These are phyloP conservation scores for Danio aesculapii DNA, from an alignment of 2,797 vertebrate genomes.

Conservation along the genomic window DNA sequence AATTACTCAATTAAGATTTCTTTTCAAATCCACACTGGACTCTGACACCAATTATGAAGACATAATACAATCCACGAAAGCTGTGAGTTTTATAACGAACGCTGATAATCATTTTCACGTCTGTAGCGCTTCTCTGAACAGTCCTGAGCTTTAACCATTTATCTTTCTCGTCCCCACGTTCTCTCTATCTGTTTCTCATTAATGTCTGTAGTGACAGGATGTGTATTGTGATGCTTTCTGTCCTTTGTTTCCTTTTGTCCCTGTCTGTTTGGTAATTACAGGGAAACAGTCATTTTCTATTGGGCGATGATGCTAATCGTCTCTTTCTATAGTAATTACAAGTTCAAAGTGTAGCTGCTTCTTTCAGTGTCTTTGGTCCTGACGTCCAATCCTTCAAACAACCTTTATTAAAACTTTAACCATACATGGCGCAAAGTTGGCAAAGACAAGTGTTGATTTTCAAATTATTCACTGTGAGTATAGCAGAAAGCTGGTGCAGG, in stretches of 20 bases:
- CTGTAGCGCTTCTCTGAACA: slow-evolving; percentile 62
- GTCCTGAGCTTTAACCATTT: slow-evolving; percentile 58
- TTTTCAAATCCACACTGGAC: slow-evolving; percentile 63
- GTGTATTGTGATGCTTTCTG: slow-evolving; percentile 60
- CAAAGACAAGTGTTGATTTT: neutral
- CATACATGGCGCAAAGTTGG: neutral
- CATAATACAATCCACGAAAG: slow-evolving; percentile 67
- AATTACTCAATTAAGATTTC: slow-evolving; percentile 66
- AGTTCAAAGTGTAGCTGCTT: slow-evolving; percentile 24
- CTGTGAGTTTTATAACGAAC: slow-evolving; percentile 58
- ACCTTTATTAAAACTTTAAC: neutral
- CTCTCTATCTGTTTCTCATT: slow-evolving; percentile 54
- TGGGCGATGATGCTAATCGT: slow-evolving; percentile 51
- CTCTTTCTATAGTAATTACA: slow-evolving; percentile 39
- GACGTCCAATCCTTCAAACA: slow-evolving; percentile 27
- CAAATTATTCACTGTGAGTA: neutral
- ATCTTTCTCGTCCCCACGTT: slow-evolving; percentile 41
- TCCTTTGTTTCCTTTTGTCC: slow-evolving; percentile 76
- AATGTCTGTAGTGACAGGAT: slow-evolving; percentile 69
- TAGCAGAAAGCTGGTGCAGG: neutral
- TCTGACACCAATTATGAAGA: slow-evolving; percentile 70
- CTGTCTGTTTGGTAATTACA: slow-evolving; percentile 66
- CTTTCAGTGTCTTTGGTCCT: slow-evolving; percentile 25
- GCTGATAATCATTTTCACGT: slow-evolving; percentile 65
- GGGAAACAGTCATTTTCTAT: slow-evolving; percentile 43